A percentile compares a stretch with the other conserved stretches of the same genome.
These are phyloP conservation scores for Drosophila acutilabella DNA, from an alignment of 2,888 invertebrate genomes.

Conservation along the genomic window DNA sequence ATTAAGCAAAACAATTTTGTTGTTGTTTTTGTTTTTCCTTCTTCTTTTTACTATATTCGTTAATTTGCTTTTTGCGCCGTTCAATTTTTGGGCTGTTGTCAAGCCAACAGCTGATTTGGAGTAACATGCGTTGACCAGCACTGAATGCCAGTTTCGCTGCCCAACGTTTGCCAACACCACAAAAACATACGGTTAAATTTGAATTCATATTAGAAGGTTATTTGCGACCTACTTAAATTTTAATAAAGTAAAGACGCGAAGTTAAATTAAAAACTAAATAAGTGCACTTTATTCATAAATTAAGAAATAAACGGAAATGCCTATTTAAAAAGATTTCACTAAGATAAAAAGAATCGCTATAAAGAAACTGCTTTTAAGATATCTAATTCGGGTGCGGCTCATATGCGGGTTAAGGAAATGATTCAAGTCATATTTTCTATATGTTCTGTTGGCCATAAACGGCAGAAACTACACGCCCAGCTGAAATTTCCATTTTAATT, in stretches of 20 bases:
- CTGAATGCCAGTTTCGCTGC: not conserved
- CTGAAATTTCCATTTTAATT: conserved; percentile 13
- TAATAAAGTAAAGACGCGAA: not conserved
- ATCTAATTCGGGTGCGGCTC: not conserved
- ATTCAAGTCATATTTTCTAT: conserved; percentile 1
- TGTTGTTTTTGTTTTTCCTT: conserved; percentile 9
- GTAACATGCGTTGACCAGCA: conserved; percentile 4
- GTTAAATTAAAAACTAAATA: not conserved
- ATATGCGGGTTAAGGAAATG: conserved; percentile 15
- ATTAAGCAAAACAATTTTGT: not conserved
- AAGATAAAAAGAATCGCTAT: not conserved
- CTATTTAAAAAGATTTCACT: not conserved
- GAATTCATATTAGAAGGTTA: not conserved
- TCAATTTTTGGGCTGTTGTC: conserved; percentile 38
- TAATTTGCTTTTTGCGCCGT: conserved; percentile 45
- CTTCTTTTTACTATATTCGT: conserved; percentile 13
- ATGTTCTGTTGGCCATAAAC: not conserved
- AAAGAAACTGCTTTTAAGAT: not conserved
- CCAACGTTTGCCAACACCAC: conserved; percentile 32
- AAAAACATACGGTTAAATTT: conserved; percentile 5
- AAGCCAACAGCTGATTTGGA: conserved; percentile 49
- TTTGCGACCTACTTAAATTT: not conserved
- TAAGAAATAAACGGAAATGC: not conserved
- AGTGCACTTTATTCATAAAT: not conserved
- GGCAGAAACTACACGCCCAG: conserved; percentile 14